phyloP scores from a whole-genome alignment of 2,888 invertebrate genomes.

The Nemotelus pantherinus region DNA sequence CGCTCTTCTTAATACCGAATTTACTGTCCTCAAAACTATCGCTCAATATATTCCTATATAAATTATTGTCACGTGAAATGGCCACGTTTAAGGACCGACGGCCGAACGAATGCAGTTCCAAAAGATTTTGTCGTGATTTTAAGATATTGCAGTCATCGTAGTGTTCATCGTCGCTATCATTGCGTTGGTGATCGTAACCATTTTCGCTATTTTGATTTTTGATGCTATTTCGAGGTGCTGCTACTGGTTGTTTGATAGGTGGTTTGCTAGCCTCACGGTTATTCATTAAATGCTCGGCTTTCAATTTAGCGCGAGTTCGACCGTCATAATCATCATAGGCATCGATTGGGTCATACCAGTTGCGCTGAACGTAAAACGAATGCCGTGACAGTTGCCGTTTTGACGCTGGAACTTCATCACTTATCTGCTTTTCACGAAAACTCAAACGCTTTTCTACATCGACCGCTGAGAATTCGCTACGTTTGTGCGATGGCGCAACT shows the following conservation, averaged over 20 bases:
- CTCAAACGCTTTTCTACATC: slow-evolving; percentile 49
- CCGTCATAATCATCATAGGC: slow-evolving; percentile 48
- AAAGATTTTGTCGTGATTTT: slow-evolving; percentile 47
- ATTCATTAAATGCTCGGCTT: slow-evolving; percentile 48
- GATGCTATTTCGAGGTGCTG: slow-evolving; percentile 1
- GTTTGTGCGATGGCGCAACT: slow-evolving; percentile 40
- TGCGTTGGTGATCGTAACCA: slow-evolving; percentile 17
- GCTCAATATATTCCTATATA: slow-evolving; percentile 50
- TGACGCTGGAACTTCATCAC: slow-evolving; percentile 13
- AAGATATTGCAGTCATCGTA: slow-evolving; percentile 28
- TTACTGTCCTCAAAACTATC: slow-evolving; percentile 51
- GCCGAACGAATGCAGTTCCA: slow-evolving; percentile 37
- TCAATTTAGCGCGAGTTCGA: slow-evolving; percentile 46
- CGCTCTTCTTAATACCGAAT: slow-evolving; percentile 51
- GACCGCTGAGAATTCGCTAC: slow-evolving; percentile 45
- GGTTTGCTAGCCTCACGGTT: slow-evolving; percentile 16
- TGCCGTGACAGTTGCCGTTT: slow-evolving; percentile 46
- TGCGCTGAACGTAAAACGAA: slow-evolving; percentile 50
- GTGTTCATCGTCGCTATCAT: slow-evolving; percentile 20
- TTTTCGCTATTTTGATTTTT: slow-evolving; percentile 8
- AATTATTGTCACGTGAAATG: slow-evolving; percentile 49
- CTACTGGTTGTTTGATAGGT: slow-evolving; percentile 1
- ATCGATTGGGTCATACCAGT: slow-evolving; percentile 44
- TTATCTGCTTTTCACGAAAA: slow-evolving; percentile 47
- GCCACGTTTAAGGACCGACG: slow-evolving; percentile 49